Evolutionary conservation across 2,888 invertebrate genomes (phyloP).

Genomic region (Pocota personata): DNA sequence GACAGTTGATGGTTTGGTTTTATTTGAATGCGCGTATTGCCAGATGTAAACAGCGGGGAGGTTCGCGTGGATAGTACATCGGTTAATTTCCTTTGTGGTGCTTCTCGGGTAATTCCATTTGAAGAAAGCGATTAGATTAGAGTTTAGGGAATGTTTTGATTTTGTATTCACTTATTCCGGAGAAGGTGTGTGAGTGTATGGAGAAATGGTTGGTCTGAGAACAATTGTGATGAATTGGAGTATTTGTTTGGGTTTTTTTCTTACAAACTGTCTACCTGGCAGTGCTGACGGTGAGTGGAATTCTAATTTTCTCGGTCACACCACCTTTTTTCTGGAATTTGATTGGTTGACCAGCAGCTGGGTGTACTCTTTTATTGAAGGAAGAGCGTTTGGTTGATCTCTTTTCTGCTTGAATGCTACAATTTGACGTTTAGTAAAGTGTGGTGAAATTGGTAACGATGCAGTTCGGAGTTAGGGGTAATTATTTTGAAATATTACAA

Average conservation of each 20-base stretch:
- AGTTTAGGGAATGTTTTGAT: not conserved
- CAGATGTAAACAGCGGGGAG: conserved; percentile 49
- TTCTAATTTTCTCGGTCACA: conserved; percentile 57
- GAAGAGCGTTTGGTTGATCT: conserved; percentile 26
- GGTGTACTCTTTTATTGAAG: conserved; percentile 6
- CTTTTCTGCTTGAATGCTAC: not conserved
- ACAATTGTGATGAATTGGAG: not conserved
- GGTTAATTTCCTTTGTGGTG: no score
- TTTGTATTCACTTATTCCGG: not conserved
- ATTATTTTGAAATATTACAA: not conserved
- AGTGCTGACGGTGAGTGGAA: conserved; percentile 54
- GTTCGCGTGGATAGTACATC: not conserved
- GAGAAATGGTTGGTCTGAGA: not conserved
- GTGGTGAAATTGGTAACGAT: not conserved
- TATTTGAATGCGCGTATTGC: conserved; percentile 69
- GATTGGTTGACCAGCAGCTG: conserved; percentile 37
- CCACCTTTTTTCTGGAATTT: conserved; percentile 55
- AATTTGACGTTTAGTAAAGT: not conserved
- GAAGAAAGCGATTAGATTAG: not conserved
- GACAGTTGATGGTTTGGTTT: conserved; percentile 68
- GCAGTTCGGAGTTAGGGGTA: not conserved
- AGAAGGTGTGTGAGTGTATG: not conserved
- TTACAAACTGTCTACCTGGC: conserved; percentile 27
- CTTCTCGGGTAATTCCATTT: not conserved
- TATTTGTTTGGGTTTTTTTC: not conserved